Conservation (phyloP, 2,797 vertebrate species). For the Neomorphus geoffroyi region DNA sequence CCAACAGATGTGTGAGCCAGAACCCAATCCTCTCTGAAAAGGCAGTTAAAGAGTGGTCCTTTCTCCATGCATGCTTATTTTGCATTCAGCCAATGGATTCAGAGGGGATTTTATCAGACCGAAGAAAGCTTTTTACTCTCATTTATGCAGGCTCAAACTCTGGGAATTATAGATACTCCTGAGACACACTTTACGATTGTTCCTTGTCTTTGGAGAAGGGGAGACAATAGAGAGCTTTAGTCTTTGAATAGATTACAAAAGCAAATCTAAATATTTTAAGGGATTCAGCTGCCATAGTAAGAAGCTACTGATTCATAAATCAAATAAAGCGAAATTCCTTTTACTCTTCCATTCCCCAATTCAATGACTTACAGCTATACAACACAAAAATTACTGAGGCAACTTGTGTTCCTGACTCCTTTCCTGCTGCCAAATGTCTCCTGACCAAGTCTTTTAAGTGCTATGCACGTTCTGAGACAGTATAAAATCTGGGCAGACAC, state of each 20-base stretch:
- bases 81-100: slow-evolving; percentile 19
- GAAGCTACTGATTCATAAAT: slow-evolving; percentile 51
- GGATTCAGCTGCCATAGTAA: slow-evolving; percentile 4
- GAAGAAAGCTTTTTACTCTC: slow-evolving; percentile 48
- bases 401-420: not conserved
- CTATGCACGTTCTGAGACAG: accelerated
- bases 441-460: not conserved
- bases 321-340: slow-evolving; percentile 41
- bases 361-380: not conserved
- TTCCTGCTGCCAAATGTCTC: not conserved
- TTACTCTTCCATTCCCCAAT: not conserved
- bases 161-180: slow-evolving; percentile 55
- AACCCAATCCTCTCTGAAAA: not conserved
- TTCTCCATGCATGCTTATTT: not conserved
- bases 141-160: slow-evolving; percentile 60
- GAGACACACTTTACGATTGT: slow-evolving; percentile 54
- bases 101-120: slow-evolving; percentile 39
- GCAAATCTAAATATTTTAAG: slow-evolving; percentile 59
- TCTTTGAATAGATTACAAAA: slow-evolving; percentile 64
- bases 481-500: not conserved
- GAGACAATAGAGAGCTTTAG: slow-evolving; percentile 48
- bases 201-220: slow-evolving; percentile 44
- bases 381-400: not conserved
- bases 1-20: not conserved
- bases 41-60: not conserved